phyloP scores from a whole-genome alignment of 2,888 invertebrate species.

The Danaus chrysippus region DNA sequence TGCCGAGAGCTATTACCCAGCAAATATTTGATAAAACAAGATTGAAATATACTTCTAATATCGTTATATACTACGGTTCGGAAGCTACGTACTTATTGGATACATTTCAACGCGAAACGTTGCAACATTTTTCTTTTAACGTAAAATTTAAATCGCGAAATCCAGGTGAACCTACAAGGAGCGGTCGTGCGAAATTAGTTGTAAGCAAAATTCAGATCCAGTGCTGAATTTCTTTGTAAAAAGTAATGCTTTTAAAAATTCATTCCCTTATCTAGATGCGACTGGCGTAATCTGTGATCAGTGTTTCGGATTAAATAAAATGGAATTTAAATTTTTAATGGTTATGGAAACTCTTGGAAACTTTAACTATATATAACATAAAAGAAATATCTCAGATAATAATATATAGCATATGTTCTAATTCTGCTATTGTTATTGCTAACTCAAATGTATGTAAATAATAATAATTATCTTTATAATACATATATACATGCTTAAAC shows the following conservation, averaged over 20 bases:
- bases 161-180: constrained; percentile 17
- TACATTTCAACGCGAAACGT: too few species aligned
- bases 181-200: constrained; percentile 36
- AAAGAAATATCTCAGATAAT: too few species aligned
- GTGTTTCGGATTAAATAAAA: constrained; percentile 24
- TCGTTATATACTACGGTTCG: not conserved
- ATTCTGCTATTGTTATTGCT: too few species aligned
- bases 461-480: too few species aligned
- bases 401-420: too few species aligned
- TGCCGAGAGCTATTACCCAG: constrained; percentile 21
- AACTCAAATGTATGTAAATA: too few species aligned
- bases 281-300: constrained; percentile 21
- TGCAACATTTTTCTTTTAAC: too few species aligned
- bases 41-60: constrained; percentile 5
- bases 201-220: constrained; percentile 45
- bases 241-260: constrained; percentile 29
- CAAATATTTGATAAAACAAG: constrained; percentile 28
- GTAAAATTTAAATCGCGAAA: not conserved
- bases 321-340: not conserved
- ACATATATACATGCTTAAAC: too few species aligned
- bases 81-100: too few species aligned
- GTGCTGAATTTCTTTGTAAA: constrained; percentile 35
- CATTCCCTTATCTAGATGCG: constrained; percentile 28
- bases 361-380: too few species aligned
- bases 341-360: not conserved